Evolutionary conservation across 2,888 invertebrate genomes (phyloP), one percentile per base, ranked within the genome.

Genomic region (Empis livida): DNA sequence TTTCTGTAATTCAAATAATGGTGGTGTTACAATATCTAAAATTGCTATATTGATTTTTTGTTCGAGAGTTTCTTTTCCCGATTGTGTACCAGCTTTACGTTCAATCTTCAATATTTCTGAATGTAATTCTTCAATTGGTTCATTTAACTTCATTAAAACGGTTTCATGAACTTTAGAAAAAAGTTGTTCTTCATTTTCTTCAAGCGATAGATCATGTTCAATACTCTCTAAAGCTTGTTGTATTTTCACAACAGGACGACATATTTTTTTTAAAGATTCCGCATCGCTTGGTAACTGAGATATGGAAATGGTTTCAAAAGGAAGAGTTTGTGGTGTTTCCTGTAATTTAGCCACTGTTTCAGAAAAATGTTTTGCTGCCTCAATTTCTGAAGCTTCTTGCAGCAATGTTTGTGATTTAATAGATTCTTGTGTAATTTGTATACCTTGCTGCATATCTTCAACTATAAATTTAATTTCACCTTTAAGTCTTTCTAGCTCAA

Each of bases 1-100:
- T 57, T 71, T 75, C 51, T 77, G 72, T 8, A 83, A 62, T 59
- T 81, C 79, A 46, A 77, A 68, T n/a, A 81, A 70, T 0, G 81
- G 77, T 14, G 76, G 74, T 55, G 77, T 75, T 0, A 82, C 75
- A 45, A 76, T 74, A 58, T 82, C 80, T 47, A 82, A 72, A 31
- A 81, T 72, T 47, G 78, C 76, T 49, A 79, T 75, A 54, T 78
- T 77, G 46, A 76, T 61, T 54, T 67, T 69, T 43, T 67, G 65
- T 39, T 69, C 67, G 41, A 67, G 53, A 1, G 63, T 61, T 40
- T 65, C 64, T 10, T 56, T 55, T 0, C 59, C 63, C 1, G 57
- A 57, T 9, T 59, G 45, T 1, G 60, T 58, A 2, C 42, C 38
- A 13, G 48, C 42, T 43, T 62, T 62, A 16, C 57, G 59, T 35